phyloP scores from a whole-genome alignment of 2,797 vertebrate genomes.

The Oreochromis grahami region DNA sequence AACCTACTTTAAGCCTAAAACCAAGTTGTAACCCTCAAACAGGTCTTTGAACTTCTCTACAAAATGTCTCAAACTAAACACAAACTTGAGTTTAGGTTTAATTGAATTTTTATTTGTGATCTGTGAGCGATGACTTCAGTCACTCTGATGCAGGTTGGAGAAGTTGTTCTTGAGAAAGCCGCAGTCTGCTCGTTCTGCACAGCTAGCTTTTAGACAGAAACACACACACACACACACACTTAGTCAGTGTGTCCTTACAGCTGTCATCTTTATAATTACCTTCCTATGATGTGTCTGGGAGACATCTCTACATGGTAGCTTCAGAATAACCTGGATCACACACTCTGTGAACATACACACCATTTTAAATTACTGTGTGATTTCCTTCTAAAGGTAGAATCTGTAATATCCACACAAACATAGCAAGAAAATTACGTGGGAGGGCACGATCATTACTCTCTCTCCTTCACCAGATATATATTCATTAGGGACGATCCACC shows the following conservation, averaged over 20 bases:
- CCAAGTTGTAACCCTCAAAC: background rate
- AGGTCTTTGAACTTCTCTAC: background rate
- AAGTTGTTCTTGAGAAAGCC: rapidly evolving
- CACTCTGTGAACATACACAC: background rate
- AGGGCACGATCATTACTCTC: too few species aligned
- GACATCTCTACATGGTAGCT: background rate
- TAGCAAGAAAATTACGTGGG: background rate
- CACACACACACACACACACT: background rate
- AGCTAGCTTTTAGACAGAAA: rapidly evolving
- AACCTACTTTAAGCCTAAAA: background rate
- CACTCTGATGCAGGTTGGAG: background rate
- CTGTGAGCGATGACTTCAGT: background rate
- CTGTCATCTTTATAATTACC: background rate
- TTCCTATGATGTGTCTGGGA: background rate
- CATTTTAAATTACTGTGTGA: background rate
- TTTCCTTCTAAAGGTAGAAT: background rate
- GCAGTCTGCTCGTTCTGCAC: background rate
- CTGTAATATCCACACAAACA: background rate
- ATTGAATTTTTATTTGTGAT: rapidly evolving
- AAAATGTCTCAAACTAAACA: background rate
- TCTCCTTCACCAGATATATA: too few species aligned
- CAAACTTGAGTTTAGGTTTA: background rate
- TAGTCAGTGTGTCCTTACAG: background rate
- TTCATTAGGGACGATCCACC: background rate
- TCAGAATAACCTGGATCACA: background rate